Evolutionary conservation across 2,113 vertebrate genomes (phyloP).

Genomic region (Naja naja): DNA sequence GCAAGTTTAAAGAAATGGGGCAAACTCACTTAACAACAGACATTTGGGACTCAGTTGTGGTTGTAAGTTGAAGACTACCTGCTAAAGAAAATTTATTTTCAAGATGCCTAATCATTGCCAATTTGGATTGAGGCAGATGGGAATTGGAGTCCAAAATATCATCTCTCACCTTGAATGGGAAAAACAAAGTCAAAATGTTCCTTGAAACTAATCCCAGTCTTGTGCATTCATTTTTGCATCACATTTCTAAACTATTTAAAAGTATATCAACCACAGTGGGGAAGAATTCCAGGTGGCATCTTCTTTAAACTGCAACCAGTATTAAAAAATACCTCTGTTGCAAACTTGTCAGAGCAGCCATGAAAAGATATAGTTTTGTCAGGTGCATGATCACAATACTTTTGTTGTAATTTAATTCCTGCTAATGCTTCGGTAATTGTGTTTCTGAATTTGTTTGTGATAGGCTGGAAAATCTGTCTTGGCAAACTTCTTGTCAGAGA

Average conservation of each 20-base stretch:
- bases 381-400: not conserved
- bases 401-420: not conserved
- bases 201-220: not conserved
- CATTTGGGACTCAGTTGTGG: not conserved
- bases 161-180: not conserved
- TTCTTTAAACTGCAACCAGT: not conserved
- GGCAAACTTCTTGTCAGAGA: conserved; percentile 89
- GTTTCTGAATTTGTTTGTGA: not conserved
- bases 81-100: not conserved
- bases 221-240: not conserved
- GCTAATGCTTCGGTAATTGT: not conserved
- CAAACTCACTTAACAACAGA: not conserved
- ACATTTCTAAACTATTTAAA: not conserved
- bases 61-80: not conserved
- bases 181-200: not conserved
- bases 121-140: not conserved
- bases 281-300: not conserved
- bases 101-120: not conserved
- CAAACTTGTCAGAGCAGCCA: not conserved
- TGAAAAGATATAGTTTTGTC: not conserved
- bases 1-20: not conserved
- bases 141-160: not conserved
- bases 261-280: not conserved
- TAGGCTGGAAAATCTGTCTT: conserved; percentile 90
- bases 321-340: not conserved